phyloP scores from a whole-genome alignment of 2,113 vertebrate genomes.

The Tylochromis polylepis region DNA sequence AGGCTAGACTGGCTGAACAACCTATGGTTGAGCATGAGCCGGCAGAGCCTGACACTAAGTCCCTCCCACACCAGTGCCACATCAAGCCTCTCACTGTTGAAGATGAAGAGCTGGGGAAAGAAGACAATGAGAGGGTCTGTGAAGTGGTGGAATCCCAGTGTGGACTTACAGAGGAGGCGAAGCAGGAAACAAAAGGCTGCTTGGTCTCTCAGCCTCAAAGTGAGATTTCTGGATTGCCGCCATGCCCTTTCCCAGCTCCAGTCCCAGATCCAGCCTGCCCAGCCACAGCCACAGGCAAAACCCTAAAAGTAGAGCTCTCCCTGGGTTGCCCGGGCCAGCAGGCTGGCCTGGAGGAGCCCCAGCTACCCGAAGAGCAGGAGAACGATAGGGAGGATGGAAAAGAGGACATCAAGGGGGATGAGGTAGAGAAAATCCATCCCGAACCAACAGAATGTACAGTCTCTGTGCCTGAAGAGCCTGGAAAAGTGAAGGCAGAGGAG shows the following conservation, averaged over 20 bases:
- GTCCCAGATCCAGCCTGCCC: conserved; percentile 23
- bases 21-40: conserved; percentile 78
- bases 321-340: conserved; percentile 29
- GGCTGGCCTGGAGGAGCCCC: conserved; percentile 43
- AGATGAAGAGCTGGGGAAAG: conserved; percentile 29
- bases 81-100: conserved; percentile 31
- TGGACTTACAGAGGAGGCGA: conserved; percentile 13
- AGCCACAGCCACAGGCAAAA: conserved; percentile 28
- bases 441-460: conserved; percentile 36
- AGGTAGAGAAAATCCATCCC: conserved; percentile 1
- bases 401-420: conserved; percentile 28
- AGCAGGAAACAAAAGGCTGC: conserved; percentile 29
- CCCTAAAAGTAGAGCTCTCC: conserved; percentile 44
- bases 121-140: conserved; percentile 33
- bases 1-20: conserved; percentile 78
- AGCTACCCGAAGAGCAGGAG: conserved; percentile 41
- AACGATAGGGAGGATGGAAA: conserved; percentile 24
- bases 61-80: conserved; percentile 35
- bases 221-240: conserved; percentile 26
- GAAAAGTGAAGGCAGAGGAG: background rate
- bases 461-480: conserved; percentile 21
- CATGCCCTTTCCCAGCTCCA: conserved; percentile 30
- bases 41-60: conserved; percentile 35
- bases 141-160: conserved; percentile 37
- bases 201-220: conserved; percentile 14